phyloP scores from a whole-genome alignment of 2,888 invertebrate genomes.

The Gordius sp. region DNA sequence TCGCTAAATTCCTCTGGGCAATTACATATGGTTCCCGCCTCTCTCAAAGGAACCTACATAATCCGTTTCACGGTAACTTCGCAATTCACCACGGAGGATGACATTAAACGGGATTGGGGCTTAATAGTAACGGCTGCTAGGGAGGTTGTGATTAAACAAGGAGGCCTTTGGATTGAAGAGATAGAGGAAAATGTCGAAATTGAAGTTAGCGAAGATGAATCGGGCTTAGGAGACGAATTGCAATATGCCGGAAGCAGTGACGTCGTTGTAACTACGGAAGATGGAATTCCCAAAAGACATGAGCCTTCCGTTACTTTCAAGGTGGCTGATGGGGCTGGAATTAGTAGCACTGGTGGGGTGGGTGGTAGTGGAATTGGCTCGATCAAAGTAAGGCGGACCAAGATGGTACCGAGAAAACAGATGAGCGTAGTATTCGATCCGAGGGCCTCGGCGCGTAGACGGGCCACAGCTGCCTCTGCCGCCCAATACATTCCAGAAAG shows the following conservation, averaged over 20 bases:
- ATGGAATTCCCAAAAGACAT: no score
- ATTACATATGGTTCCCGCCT: conserved; percentile 76
- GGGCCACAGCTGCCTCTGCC: background rate
- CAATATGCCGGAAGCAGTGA: no score
- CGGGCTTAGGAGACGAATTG: conserved; percentile 8
- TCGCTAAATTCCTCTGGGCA: conserved; percentile 57
- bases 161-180: conserved; percentile 6
- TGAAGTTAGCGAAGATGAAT: conserved; percentile 12
- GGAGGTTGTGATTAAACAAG: conserved; percentile 22
- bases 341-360: no score
- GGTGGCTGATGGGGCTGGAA: no score
- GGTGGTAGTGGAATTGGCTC: no score
- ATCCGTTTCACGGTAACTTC: conserved; percentile 49
- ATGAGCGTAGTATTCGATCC: conserved; percentile 6
- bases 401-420: background rate
- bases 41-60: conserved; percentile 43
- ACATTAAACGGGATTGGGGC: conserved; percentile 48
- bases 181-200: background rate
- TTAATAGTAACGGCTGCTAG: conserved; percentile 29
- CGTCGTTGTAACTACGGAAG: no score
- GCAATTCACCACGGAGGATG: conserved; percentile 39
- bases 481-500: no score
- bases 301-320: no score
- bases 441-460: background rate
- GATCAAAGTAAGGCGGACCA: background rate